Evolutionary conservation across 1,140 invertebrate genomes (phyloP), one percentile per base, ranked within the genome.

Genomic region (Carposina sasakii): DNA sequence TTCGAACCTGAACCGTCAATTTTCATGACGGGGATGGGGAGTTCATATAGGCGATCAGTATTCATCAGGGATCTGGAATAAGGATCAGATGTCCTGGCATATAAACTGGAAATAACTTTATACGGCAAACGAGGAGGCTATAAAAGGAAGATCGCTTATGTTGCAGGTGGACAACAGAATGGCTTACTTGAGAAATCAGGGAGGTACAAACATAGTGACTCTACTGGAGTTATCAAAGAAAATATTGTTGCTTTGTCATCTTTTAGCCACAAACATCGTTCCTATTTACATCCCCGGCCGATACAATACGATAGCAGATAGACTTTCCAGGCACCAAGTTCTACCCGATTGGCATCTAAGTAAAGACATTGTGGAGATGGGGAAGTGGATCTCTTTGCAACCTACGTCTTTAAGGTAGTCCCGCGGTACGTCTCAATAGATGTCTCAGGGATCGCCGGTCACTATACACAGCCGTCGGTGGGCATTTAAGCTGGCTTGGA

Each of bases 331-430:
- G 17, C 24, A 22, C 9, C 30, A 19, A 10, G 0, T 0, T 4
- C 36, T 36, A 0, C 42, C 60, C 17, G 54, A 63, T 15, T 63
- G 53, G n/a, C n/a, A n/a, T n/a, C n/a, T n/a, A n/a, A n/a, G n/a
- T n/a, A n/a, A n/a, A n/a, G 33, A 9, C 39, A 19, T 17, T 67
- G 58, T 60, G 63, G 63, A 19, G 20, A 22, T 9, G 42, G 33
- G 0, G 9, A 46, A 31, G 22, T 46, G 17, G 50, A 52, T 17
- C 37, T 52, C 6, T 52, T 52, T 15, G 42, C 42, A n/a, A 21
- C 50, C n/a, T n/a, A 12, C 2, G 3, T 10, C 16, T 26, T 43
- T 2, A 31, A 20, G 8, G 31, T 51, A 16, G 40, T 37, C 16
- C 13, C 39, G 6, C 1, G 5, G 1, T 51, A 51, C 23, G 48